A percentile compares a stretch with the other conserved stretches of the same genome.
phyloP scores from a whole-genome alignment of 1,140 invertebrate genomes.

The Hydropsyche tenuis region DNA sequence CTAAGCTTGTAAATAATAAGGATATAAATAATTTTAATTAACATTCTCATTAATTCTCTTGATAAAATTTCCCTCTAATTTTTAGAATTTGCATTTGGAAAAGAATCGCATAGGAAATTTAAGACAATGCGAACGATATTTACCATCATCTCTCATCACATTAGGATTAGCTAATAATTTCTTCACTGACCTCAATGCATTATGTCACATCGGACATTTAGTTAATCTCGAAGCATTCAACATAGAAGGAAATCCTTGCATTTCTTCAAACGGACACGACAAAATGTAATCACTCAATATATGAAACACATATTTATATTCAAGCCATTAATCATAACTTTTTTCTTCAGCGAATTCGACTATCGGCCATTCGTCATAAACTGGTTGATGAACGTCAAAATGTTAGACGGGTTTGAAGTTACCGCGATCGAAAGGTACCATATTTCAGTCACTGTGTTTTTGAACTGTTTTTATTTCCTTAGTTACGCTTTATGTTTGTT shows the following conservation, averaged over 20 bases:
- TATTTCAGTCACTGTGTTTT: slow-evolving; percentile 11
- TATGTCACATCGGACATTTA: slow-evolving; percentile 80
- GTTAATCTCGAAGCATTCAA: slow-evolving; percentile 80
- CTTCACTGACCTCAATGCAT: slow-evolving; percentile 86
- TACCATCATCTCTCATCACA: slow-evolving; percentile 76
- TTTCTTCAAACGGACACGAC: slow-evolving; percentile 69
- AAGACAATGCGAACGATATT: slow-evolving; percentile 79
- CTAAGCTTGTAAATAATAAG: background rate
- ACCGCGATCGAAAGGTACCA: slow-evolving; percentile 87
- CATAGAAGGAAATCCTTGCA: slow-evolving; percentile 86
- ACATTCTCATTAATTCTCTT: background rate
- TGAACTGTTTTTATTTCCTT: background rate
- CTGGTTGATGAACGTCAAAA: slow-evolving; percentile 88
- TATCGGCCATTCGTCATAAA: slow-evolving; percentile 92
- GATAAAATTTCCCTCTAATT: slow-evolving; percentile 47
- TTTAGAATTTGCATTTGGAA: slow-evolving; percentile 84
- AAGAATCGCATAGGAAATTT: slow-evolving; percentile 85
- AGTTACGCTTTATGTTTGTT: background rate
- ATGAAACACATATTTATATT: too few relatives aligned
- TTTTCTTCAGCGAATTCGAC: slow-evolving; percentile 77
- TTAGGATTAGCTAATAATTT: slow-evolving; percentile 86
- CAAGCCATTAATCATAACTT: background rate
- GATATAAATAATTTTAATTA: too few relatives aligned
- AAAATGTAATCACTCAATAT: slow-evolving; percentile 74
- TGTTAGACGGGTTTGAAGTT: slow-evolving; percentile 87